phyloP scores from a whole-genome alignment of 2,113 vertebrate species.

The Ptilonorhynchus violaceus region DNA sequence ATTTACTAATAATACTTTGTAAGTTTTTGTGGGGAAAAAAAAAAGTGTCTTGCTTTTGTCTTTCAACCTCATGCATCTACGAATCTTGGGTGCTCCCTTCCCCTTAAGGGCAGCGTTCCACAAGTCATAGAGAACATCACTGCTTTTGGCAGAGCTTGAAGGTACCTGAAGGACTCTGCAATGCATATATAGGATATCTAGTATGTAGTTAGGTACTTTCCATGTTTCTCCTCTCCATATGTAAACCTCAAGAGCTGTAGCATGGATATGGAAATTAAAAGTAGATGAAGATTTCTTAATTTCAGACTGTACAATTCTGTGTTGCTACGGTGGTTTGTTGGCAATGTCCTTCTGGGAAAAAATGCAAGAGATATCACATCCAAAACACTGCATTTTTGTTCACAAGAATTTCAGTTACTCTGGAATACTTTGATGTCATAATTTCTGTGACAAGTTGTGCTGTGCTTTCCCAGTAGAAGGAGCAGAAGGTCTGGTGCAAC shows the following conservation, averaged over 20 bases:
- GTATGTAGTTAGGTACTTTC: neutral
- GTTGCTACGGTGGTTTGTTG: neutral
- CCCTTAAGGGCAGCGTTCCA: neutral
- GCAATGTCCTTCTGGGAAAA: neutral
- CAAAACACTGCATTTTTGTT: neutral
- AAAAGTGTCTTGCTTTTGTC: rapidly evolving
- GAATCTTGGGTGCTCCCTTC: neutral
- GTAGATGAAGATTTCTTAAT: neutral
- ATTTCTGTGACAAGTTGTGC: conserved; percentile 43
- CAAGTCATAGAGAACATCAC: neutral
- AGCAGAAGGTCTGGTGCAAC: conserved; percentile 39
- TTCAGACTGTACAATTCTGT: neutral
- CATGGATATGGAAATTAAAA: neutral
- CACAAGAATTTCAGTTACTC: conserved; percentile 1
- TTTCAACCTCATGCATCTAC: rapidly evolving
- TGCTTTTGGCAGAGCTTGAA: neutral
- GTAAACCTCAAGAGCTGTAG: neutral
- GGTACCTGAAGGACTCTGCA: neutral
- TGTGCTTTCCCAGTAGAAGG: conserved; percentile 29
- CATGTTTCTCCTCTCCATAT: neutral
- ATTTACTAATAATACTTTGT: neutral
- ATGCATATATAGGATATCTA: rapidly evolving
- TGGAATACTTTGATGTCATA: conserved; percentile 42
- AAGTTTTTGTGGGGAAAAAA: neutral
- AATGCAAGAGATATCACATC: neutral